Percentiles rank a stretch among this genome's conserved stretches.
Conservation (phyloP, 2,113 vertebrate genomes). For the Nesoenas mayeri region DNA sequence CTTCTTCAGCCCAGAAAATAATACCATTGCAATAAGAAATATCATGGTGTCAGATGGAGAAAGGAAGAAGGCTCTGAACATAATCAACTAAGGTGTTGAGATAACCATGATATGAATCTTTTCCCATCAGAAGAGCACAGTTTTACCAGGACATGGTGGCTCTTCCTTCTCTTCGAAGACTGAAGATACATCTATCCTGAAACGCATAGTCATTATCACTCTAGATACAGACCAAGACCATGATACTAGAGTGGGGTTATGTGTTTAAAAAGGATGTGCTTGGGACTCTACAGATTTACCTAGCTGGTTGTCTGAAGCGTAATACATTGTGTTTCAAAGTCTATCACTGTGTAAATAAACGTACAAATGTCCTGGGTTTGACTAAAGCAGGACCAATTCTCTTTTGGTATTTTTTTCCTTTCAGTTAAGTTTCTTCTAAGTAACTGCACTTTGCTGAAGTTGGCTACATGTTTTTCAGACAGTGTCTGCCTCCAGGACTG, state of each 20-base stretch:
- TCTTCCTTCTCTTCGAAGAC: neutral
- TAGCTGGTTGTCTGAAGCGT: neutral
- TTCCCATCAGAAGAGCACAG: neutral
- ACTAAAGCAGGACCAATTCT: no score
- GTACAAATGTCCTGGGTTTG: neutral
- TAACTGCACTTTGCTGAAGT: no score
- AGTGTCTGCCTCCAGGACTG: no score
- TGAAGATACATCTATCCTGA: neutral
- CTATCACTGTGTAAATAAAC: neutral
- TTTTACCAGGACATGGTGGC: neutral
- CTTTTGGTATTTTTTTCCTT: no score
- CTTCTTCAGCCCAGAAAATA: neutral
- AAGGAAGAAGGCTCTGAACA: neutral
- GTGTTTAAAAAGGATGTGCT: neutral
- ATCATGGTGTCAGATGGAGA: neutral
- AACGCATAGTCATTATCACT: neutral
- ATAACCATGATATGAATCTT: neutral
- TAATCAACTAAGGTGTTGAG: neutral
- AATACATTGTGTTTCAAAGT: neutral
- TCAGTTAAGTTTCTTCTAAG: no score
- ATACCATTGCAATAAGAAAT: neutral
- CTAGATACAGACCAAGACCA: neutral
- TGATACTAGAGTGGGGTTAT: neutral
- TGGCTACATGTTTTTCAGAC: no score
- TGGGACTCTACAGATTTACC: neutral